Base-by-base conservation (phyloP, 1,140 invertebrate species). In the Augochlora pura region DNA sequence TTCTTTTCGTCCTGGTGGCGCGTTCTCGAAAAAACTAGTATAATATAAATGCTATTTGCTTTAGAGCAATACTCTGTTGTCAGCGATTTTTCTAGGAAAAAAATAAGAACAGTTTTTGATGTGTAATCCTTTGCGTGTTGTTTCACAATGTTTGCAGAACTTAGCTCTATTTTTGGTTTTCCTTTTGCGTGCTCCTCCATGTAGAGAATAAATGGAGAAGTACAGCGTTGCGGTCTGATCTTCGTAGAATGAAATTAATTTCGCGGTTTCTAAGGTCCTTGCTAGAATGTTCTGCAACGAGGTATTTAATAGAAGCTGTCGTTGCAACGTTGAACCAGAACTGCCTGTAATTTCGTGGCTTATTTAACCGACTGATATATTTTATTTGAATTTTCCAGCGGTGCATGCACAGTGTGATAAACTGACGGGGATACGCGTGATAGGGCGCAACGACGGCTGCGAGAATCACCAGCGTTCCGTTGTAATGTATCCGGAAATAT, bases 291-390 rank as follows among this genome's bases (percentile, higher is more conserved):
- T 84, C 83, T 83, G 70, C 76, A 68, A 71, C 66, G 69, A 80
- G 69, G 83, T 76, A 85, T 87, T 87, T 87, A 87, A 85, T 81
- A 67, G 66, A 52, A 52, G 57, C 82, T 77, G 74, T 75, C 80
- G 62, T 80, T 62, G 67, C 74, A 57, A 46, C 76, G 82, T 85
- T 84, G 65, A 46, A 57, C 69, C 82, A 77, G 78, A 65, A 82
- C 84, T 87, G 60, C 52, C 71, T 57, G 83, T 80, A 87, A 87
- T 87, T 87, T 87, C 78, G 74, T 81, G 69, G 71, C 79, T 80
- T 81, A 87, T 87, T 52, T 87, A 87, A 86, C 73, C 67, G 60
- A 57, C 39, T 74, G 57, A 77, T 70, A 77, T 77, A 81, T 70
- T 77, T 81, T 81, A 77, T 81, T 81, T 60, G 52, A 80, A 78